Conservation (phyloP, 2,888 invertebrate species). For the Philaethria dido region DNA sequence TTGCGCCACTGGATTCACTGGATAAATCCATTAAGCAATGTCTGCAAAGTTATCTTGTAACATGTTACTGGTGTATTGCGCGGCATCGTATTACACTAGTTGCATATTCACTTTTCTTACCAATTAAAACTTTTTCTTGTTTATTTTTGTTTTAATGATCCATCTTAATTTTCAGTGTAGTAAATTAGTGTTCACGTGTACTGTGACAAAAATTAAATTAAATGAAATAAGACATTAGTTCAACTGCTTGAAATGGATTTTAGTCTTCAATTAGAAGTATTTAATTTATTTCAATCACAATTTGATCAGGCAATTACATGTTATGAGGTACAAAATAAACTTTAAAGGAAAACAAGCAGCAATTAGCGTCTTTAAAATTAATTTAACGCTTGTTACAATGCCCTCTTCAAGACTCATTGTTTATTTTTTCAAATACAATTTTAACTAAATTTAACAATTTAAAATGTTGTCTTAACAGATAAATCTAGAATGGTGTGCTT, state of each 20-base stretch:
- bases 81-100: slow-evolving; percentile 21
- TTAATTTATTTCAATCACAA: slow-evolving; percentile 6
- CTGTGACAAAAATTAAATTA: too few species aligned
- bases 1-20: slow-evolving; percentile 23
- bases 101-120: slow-evolving; percentile 15
- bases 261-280: neutral
- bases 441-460: slow-evolving; percentile 21
- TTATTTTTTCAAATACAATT: slow-evolving; percentile 21
- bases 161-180: neutral
- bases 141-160: slow-evolving; percentile 3
- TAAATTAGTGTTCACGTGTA: neutral
- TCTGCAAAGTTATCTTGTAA: slow-evolving; percentile 27
- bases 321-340: slow-evolving; percentile 1
- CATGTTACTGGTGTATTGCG: slow-evolving; percentile 17
- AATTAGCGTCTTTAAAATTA: slow-evolving; percentile 30
- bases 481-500: slow-evolving; percentile 8
- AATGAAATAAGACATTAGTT: too few species aligned
- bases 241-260: neutral
- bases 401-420: slow-evolving; percentile 24
- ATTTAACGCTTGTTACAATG: slow-evolving; percentile 35
- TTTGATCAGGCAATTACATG: slow-evolving; percentile 16
- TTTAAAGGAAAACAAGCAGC: slow-evolving; percentile 13
- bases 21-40: slow-evolving; percentile 26
- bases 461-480: neutral
- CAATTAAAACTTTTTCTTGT: slow-evolving; percentile 13